These are phyloP conservation scores for Muntiacus reevesi DNA, from an alignment of 2,113 vertebrate genomes.

Conservation along the genomic window DNA sequence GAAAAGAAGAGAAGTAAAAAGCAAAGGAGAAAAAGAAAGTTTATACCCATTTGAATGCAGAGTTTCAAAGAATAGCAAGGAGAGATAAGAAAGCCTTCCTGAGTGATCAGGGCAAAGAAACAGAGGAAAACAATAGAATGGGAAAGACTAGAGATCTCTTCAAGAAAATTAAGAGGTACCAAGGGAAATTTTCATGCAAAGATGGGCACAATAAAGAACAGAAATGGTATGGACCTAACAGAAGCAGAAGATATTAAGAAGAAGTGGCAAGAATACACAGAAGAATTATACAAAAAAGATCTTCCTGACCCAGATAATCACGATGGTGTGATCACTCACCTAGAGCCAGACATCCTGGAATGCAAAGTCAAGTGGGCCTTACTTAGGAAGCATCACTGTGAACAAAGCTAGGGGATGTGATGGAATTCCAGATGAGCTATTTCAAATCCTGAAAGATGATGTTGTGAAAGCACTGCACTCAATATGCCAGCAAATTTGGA, in stretches of 20 bases:
- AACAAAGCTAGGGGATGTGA: not conserved
- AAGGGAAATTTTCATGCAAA: not conserved
- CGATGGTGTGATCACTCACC: not conserved
- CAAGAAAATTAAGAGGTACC: not conserved
- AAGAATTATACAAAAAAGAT: not conserved
- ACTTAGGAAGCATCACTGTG: not conserved
- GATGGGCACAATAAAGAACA: not conserved
- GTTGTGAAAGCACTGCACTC: not conserved
- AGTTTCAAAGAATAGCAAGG: not conserved
- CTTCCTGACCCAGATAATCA: not conserved
- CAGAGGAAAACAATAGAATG: not conserved
- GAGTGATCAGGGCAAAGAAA: not conserved
- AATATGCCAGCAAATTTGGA: not conserved
- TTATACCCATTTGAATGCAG: not conserved
- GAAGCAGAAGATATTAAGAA: not conserved
- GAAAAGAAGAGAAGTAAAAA: not conserved
- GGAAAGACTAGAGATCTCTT: not conserved
- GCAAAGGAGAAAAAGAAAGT: not conserved
- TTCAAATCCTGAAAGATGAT: not conserved
- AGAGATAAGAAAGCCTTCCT: not conserved
- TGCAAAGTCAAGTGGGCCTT: not conserved
- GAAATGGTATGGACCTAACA: not conserved
- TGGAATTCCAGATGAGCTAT: not conserved
- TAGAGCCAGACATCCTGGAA: not conserved
- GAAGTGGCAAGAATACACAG: not conserved